Conservation (phyloP, 2,797 vertebrate genomes). For the Cichlasoma orientale region DNA sequence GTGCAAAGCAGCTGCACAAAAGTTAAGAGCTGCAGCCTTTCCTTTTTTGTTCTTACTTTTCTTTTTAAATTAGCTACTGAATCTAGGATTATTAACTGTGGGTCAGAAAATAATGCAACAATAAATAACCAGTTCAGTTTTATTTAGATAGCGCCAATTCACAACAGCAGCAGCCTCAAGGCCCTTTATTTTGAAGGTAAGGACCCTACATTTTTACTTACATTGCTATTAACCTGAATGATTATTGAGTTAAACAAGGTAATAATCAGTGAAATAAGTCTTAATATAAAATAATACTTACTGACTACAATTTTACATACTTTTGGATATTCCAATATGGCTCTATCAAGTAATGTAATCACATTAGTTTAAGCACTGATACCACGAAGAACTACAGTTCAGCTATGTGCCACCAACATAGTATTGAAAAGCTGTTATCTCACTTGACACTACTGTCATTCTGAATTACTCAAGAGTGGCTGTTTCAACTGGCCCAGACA, state of each 20-base stretch:
- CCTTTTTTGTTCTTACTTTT: not conserved
- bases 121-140: not conserved
- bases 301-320: not conserved
- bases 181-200: not conserved
- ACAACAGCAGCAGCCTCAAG: not conserved
- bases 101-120: not conserved
- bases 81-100: not conserved
- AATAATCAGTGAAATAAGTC: not conserved
- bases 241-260: not conserved
- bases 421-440: slow-evolving; percentile 50
- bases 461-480: slow-evolving; percentile 48
- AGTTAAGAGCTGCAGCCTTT: not conserved
- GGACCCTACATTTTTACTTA: not conserved
- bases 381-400: slow-evolving; percentile 13
- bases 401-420: slow-evolving; percentile 25
- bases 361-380: slow-evolving; percentile 13
- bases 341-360: slow-evolving; percentile 9
- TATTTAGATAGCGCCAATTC: not conserved
- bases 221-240: not conserved
- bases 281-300: not conserved
- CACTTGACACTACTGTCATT: slow-evolving; percentile 61
- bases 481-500: slow-evolving; percentile 40
- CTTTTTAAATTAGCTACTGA: not conserved
- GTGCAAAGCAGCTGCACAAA: not conserved
- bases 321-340: not conserved